Evolutionary conservation across 2,888 invertebrate genomes (phyloP), one percentile per base, ranked within the genome.

Genomic region (Tinea trinotella): DNA sequence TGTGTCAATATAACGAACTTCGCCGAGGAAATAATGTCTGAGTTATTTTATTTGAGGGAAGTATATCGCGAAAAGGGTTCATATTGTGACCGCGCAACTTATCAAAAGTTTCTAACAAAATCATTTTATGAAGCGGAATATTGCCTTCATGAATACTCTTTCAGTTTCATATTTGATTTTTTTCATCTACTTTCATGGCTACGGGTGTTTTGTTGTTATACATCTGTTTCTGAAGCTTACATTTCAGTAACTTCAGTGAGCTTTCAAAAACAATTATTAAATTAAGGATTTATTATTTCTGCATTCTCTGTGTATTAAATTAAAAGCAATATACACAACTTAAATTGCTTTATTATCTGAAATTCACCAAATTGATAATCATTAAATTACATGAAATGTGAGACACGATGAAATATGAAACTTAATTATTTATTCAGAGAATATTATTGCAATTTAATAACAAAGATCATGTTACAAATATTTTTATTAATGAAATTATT

Each of bases 111-210:
- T 50, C 9, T 10, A 50, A 50, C 50, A 24, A 50, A 50, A 50
- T 50, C 18, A 50, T 50, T 50, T 50, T 50, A 50, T 50, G 50
- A 50, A 24, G 24, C 50, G 50, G 50, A 50, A 50, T 22, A 50
- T 50, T 50, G 46, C 46, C 46, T 46, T 19, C 46, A 46, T 46
- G 46, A 46, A 46, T 46, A 46, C 19, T 46, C 15, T 17, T 46
- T 17, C 4, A 19, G 17, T 46, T 46, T 19, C 10, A 15, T 40
- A 40, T 40, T 40, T 40, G 40, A 40, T 40, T 40, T 40, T 40
- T 40, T 40, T 40, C 40, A 1, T 40, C 13, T 40, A 15, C 40
- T 15, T 40, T 40, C 40, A 15, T 13, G 40, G 40, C n/a, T 15
- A 40, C 40, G 40, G 40, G 1, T 40, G 30, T 30, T 30, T 30